A percentile compares a stretch with the other conserved stretches of the same genome.
Evolutionary conservation across 2,113 vertebrate species (phyloP).

Genomic region (Oncorhynchus keta): DNA sequence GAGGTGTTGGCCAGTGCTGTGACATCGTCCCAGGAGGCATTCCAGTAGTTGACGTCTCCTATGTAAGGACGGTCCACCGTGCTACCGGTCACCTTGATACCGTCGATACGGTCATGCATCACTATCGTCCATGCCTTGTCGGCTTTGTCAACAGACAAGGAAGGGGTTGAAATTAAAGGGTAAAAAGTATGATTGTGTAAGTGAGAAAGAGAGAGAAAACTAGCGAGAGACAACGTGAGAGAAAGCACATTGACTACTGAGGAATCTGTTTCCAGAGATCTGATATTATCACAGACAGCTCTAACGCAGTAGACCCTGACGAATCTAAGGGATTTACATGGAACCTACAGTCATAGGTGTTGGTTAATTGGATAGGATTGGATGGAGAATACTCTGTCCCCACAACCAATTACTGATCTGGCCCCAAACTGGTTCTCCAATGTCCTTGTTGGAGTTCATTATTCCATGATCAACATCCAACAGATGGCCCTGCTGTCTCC

Average conservation of each 20-base stretch:
- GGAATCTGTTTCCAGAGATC: not conserved
- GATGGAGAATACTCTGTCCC: not conserved
- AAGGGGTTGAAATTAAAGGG: not conserved
- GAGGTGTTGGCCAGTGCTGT: conserved; percentile 90
- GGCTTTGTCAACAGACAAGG: conserved; percentile 64
- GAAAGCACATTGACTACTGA: not conserved
- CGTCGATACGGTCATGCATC: conserved; percentile 82
- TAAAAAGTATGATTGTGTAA: not conserved
- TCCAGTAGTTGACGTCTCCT: conserved; percentile 88
- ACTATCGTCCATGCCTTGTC: conserved; percentile 91
- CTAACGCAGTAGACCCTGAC: not conserved
- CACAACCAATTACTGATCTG: conserved; percentile 1
- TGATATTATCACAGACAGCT: not conserved
- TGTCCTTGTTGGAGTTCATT: not conserved
- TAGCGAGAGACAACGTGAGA: not conserved
- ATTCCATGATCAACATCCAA: not conserved
- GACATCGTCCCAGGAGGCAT: conserved; percentile 93
- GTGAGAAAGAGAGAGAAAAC: not conserved
- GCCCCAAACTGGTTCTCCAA: not conserved
- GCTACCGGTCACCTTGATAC: conserved; percentile 84
- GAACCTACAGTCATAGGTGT: not conserved
- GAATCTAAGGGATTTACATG: not conserved
- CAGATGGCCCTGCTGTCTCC: not conserved
- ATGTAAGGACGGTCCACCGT: conserved; percentile 85
- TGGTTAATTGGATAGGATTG: not conserved